Percentiles rank a stretch among this genome's conserved stretches.
These are phyloP conservation scores for Anseranas semipalmata DNA, from an alignment of 2,113 vertebrate genomes.

Conservation along the genomic window DNA sequence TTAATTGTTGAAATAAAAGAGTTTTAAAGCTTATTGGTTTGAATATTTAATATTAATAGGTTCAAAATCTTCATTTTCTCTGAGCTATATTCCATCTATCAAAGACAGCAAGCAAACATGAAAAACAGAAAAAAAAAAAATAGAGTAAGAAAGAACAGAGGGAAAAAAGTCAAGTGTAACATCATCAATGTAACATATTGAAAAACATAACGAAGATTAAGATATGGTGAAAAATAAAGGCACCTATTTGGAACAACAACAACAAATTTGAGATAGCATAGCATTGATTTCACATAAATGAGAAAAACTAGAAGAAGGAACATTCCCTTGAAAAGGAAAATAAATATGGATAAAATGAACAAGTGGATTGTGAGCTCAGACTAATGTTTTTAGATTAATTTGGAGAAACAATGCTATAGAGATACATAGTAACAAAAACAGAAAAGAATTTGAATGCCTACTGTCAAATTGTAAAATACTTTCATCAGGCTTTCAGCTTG, in stretches of 20 bases:
- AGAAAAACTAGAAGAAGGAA: background rate
- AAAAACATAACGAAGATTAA: background rate
- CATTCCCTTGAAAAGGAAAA: background rate
- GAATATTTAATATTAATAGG: background rate
- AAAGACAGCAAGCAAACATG: background rate
- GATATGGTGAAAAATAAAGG: background rate
- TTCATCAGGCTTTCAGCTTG: background rate
- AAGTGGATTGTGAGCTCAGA: background rate
- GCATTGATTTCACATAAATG: background rate
- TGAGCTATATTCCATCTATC: background rate
- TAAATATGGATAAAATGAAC: background rate
- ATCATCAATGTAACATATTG: background rate
- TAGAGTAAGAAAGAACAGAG: background rate
- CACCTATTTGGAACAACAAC: fast-evolving
- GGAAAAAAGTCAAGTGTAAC: background rate
- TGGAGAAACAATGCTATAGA: background rate
- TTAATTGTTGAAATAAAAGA: background rate
- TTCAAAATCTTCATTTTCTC: background rate
- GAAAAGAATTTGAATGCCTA: background rate
- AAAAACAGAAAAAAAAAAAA: background rate
- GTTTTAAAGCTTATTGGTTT: background rate
- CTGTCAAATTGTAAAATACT: background rate
- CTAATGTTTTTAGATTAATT: background rate
- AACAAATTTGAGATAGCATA: background rate
- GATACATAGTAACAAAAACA: background rate